phyloP scores from a whole-genome alignment of 2,113 vertebrate genomes.

The Python bivittatus region DNA sequence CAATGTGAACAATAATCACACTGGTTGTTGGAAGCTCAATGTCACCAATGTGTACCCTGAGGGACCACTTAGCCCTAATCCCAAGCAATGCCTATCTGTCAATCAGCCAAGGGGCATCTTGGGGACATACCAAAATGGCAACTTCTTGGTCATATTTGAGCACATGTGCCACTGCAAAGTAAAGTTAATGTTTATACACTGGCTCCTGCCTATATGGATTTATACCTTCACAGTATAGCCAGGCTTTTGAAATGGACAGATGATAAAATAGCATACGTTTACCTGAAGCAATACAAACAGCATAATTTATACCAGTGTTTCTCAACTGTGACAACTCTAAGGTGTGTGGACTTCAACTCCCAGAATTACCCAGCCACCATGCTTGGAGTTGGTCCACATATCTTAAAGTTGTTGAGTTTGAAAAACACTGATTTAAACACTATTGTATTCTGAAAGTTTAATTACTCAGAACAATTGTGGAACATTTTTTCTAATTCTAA shows the following conservation, averaged over 20 bases:
- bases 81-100: not conserved
- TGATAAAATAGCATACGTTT: not conserved
- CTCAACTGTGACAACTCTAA: not conserved
- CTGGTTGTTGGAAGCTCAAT: not conserved
- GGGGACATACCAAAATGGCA: not conserved
- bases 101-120: not conserved
- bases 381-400: not conserved
- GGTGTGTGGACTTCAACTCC: not conserved
- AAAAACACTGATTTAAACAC: not conserved
- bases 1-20: not conserved
- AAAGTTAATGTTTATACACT: not conserved
- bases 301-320: not conserved
- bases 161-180: not conserved
- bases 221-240: not conserved
- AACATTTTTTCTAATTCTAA: not conserved
- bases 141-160: not conserved
- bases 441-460: not conserved
- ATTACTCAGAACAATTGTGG: not conserved
- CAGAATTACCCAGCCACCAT: not conserved
- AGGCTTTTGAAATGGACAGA: not conserved
- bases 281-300: not conserved
- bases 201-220: too few species aligned
- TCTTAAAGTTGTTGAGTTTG: not conserved
- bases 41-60: not conserved
- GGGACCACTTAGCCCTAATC: not conserved